Evolutionary conservation across 2,113 vertebrate species (phyloP).

Genomic region (Colossoma macropomum): DNA sequence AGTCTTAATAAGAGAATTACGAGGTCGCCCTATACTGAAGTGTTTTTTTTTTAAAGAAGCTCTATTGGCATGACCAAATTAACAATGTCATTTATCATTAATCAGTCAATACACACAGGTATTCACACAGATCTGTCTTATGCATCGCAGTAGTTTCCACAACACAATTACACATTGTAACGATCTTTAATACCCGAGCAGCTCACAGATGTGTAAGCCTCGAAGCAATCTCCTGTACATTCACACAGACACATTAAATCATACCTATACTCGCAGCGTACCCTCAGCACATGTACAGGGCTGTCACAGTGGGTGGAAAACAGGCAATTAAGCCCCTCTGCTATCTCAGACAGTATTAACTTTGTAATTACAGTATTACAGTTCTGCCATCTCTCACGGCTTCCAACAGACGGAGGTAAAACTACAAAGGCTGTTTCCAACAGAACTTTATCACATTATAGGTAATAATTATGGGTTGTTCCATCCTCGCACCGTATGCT

Average conservation of each 20-base stretch:
- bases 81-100: too few relatives aligned
- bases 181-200: background rate
- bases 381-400: background rate
- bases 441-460: background rate
- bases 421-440: background rate
- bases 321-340: constrained; percentile 33
- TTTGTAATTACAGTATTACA: constrained; percentile 29
- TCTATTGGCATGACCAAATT: too few relatives aligned
- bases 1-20: too few relatives aligned
- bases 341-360: constrained; percentile 19
- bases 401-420: constrained; percentile 1
- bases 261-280: background rate
- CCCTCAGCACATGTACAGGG: background rate
- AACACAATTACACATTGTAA: too few relatives aligned
- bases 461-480: background rate
- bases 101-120: too few relatives aligned
- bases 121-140: too few relatives aligned
- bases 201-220: background rate
- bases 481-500: background rate
- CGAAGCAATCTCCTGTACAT: background rate
- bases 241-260: background rate
- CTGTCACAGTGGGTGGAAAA: constrained; percentile 14
- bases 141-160: too few relatives aligned
- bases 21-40: too few relatives aligned
- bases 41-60: too few relatives aligned